Evolutionary conservation across 2,113 vertebrate species (phyloP).

Genomic region (Rhipidura dahli): DNA sequence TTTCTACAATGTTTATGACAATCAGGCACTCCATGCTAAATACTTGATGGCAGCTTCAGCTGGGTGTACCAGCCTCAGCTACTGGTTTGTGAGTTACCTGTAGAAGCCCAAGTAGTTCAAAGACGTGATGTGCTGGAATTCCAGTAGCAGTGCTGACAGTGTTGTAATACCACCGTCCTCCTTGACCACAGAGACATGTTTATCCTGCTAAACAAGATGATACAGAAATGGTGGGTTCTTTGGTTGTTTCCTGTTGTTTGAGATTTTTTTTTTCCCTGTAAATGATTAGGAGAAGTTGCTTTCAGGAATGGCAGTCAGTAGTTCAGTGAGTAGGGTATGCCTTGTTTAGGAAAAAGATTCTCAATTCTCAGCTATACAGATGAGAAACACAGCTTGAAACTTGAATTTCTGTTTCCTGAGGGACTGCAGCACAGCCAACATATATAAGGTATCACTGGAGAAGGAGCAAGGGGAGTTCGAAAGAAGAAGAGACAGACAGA

Average conservation of each 20-base stretch:
- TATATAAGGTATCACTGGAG: neutral
- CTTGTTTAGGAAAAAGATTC: neutral
- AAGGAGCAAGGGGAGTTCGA: neutral
- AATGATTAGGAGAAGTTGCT: neutral
- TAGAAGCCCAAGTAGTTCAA: neutral
- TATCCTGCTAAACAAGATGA: neutral
- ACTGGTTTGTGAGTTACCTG: neutral
- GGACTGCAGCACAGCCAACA: neutral
- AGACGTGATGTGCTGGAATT: neutral
- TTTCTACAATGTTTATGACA: neutral
- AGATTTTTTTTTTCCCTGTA: fast-evolving
- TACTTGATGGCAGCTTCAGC: neutral
- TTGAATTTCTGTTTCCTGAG: neutral
- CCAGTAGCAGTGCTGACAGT: neutral
- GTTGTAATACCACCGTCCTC: neutral
- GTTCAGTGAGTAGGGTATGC: neutral
- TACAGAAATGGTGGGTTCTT: neutral
- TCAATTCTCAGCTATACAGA: neutral
- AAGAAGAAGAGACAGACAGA: neutral
- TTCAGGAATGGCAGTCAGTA: neutral
- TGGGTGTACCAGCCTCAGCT: neutral
- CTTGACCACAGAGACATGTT: neutral
- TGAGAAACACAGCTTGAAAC: neutral
- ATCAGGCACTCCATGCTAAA: neutral
- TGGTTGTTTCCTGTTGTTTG: neutral